Base-by-base conservation (phyloP, 2,888 invertebrate genomes). In the Folsomia manolachei region DNA sequence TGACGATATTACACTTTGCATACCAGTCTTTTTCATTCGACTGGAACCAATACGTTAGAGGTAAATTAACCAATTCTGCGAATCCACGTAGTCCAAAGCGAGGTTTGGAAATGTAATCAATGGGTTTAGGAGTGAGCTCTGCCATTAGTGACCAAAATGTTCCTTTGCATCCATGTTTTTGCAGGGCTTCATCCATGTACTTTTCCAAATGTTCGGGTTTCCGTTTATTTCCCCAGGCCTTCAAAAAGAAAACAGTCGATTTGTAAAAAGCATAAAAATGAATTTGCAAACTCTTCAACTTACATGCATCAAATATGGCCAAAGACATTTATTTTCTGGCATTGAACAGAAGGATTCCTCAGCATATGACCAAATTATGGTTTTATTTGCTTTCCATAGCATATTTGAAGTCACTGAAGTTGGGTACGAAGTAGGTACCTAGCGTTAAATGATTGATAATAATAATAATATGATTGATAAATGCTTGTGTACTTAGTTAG, bases 191-290 rank as follows among this genome's bases (percentile, higher is more conserved):
- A 14, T 81, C 78, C 27, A 90, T 83, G 82, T 87, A 88, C 0
- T 80, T 82, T 79, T 87, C 87, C 63, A 90, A 83, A 51, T 85
- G 85, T 0, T 83, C 78, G 75, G 87, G 83, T 21, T 84, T 85
- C 75, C 88, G 87, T 4, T 88, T 88, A 82, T 91, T 87, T 1
- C 88, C 90, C 91, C 91, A 91, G 76, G 77, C 79, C 80, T 81
- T 53, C 0, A 69, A 71, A 51, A 14, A 23, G 71, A 21, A 7
- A 26, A 52, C 9, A 19, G 27, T 19, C 19, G 68, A 68, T 27
- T 68, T 63, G 25, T n/a, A n/a, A n/a, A n/a, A n/a, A n/a, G n/a
- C n/a, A n/a, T n/a, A n/a, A n/a, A 24, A 51, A 51, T 51, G 51
- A 18, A 51, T 51, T 51, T 51, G 51, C 51, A 51, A 25, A 39